phyloP scores from a whole-genome alignment of 2,797 vertebrate genomes.

The Macropus fuliginosus region DNA sequence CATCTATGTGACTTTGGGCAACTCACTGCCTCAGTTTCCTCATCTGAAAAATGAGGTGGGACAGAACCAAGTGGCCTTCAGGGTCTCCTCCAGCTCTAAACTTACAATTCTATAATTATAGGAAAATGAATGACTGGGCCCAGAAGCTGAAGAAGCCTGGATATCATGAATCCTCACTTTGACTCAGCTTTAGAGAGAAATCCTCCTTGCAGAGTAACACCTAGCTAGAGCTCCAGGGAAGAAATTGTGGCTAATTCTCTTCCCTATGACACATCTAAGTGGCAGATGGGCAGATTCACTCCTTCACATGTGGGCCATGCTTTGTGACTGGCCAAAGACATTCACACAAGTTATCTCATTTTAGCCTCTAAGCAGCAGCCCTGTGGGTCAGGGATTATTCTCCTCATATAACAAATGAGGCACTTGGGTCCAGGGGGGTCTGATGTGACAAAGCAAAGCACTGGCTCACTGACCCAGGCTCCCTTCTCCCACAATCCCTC shows the following conservation, averaged over 20 bases:
- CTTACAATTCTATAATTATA: not conserved
- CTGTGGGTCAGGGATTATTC: not conserved
- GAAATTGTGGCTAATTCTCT: not conserved
- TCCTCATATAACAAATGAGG: not conserved
- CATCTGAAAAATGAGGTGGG: not conserved
- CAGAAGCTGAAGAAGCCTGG: not conserved
- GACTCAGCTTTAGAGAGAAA: not conserved
- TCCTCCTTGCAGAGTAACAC: not conserved
- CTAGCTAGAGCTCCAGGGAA: not conserved
- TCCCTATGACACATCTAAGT: not conserved
- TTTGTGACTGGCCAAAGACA: not conserved
- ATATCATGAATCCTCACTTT: not conserved
- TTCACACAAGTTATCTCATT: not conserved
- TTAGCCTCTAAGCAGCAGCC: not conserved
- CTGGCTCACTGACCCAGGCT: not conserved
- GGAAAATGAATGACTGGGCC: not conserved
- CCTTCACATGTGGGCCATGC: not conserved
- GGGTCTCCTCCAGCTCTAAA: not conserved
- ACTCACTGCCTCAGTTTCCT: not conserved
- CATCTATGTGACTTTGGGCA: not conserved
- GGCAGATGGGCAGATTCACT: not conserved
- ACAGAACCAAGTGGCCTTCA: not conserved
- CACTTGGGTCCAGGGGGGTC: not conserved
- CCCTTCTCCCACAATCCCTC: not conserved
- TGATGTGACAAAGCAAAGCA: accelerated